Conservation (phyloP, 1,140 invertebrate species). For the Cotesia vestalis region DNA sequence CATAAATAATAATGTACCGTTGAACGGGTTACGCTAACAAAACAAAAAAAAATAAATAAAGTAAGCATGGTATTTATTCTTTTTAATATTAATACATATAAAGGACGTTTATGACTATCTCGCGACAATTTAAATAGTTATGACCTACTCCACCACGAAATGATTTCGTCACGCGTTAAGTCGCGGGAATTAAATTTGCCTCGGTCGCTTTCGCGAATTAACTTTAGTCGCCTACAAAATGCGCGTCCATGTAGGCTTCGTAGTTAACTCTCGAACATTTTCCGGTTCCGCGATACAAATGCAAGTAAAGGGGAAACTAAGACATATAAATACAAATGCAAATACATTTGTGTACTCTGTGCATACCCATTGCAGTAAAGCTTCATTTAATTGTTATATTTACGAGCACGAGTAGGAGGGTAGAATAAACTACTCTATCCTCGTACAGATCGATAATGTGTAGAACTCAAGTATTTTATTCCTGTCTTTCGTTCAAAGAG, state of each 20-base stretch:
- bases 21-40: background rate
- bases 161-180: constrained; percentile 62
- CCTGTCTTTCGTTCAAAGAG: background rate
- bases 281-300: constrained; percentile 5
- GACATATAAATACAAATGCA: constrained; percentile 15
- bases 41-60: background rate
- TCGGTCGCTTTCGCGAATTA: constrained; percentile 60
- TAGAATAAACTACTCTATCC: constrained; percentile 15
- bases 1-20: too few relatives aligned
- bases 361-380: background rate
- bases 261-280: constrained; percentile 18
- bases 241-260: constrained; percentile 41
- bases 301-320: background rate
- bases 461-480: background rate
- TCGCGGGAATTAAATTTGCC: constrained; percentile 60
- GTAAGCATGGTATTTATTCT: constrained; percentile 34
- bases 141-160: constrained; percentile 54
- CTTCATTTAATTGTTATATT: constrained; percentile 15
- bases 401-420: background rate
- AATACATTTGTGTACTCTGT: background rate
- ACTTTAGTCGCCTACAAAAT: constrained; percentile 54
- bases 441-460: constrained; percentile 26
- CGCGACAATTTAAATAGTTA: constrained; percentile 62
- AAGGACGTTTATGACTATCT: constrained; percentile 32
- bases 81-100: background rate